phyloP scores from a whole-genome alignment of 2,888 invertebrate genomes.

The Actias luna region DNA sequence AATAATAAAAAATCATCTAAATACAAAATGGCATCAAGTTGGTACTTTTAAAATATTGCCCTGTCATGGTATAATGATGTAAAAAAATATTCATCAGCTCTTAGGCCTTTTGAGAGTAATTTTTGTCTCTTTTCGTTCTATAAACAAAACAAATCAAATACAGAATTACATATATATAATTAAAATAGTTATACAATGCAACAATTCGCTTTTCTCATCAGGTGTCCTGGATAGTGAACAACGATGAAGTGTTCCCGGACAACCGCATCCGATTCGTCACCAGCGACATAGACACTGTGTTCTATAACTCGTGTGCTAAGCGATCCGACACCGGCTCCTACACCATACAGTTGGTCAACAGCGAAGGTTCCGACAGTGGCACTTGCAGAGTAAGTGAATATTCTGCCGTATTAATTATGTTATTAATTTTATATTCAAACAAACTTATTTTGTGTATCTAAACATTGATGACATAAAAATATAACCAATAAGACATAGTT shows the following conservation, averaged over 20 bases:
- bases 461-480: not conserved
- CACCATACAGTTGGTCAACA: conserved; percentile 93
- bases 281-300: conserved; percentile 89
- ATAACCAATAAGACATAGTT: too few relatives aligned
- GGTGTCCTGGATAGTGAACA: conserved; percentile 93
- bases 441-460: not conserved
- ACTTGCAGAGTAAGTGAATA: conserved; percentile 87
- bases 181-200: too few relatives aligned
- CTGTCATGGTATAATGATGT: too few relatives aligned
- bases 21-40: too few relatives aligned
- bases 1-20: too few relatives aligned
- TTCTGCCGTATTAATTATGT: not conserved
- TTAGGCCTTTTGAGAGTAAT: too few relatives aligned
- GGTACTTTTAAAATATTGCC: too few relatives aligned
- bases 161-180: too few relatives aligned
- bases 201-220: conserved; percentile 27
- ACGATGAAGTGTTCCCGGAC: conserved; percentile 90
- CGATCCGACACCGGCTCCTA: conserved; percentile 96
- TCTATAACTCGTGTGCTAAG: conserved; percentile 93
- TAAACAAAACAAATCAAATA: too few relatives aligned
- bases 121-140: too few relatives aligned
- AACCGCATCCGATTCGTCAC: conserved; percentile 94
- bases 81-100: too few relatives aligned
- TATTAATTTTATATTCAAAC: not conserved
- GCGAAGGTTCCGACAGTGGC: conserved; percentile 95